A percentile compares a stretch with the other conserved stretches of the same genome.
Evolutionary conservation across 2,113 vertebrate species (phyloP).

Genomic region (Oostethus manadensis): DNA sequence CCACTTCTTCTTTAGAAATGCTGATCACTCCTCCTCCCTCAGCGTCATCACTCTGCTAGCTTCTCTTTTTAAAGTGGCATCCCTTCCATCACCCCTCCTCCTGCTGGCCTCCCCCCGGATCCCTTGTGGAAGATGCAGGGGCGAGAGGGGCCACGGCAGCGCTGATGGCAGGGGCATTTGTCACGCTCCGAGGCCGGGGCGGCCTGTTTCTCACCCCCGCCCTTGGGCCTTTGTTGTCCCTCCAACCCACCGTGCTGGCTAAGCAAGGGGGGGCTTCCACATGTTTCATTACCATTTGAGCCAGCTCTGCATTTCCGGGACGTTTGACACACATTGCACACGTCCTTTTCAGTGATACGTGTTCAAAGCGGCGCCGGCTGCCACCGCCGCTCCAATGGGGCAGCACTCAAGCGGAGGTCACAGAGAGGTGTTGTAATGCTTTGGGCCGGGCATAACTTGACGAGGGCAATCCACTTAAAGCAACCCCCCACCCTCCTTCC

Average conservation of each 20-base stretch:
- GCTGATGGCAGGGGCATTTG: conserved; percentile 69
- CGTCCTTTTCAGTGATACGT: conserved; percentile 21
- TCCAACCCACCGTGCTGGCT: conserved; percentile 72
- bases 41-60: conserved; percentile 46
- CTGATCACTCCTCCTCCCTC: conserved; percentile 56
- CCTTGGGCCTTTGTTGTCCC: conserved; percentile 75
- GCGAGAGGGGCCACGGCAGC: conserved; percentile 47
- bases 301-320: conserved; percentile 60
- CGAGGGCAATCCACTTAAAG: conserved; percentile 69
- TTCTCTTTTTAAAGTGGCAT: conserved; percentile 64
- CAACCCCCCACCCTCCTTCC: conserved; percentile 22
- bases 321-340: conserved; percentile 41
- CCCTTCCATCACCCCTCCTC: conserved; percentile 64
- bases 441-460: conserved; percentile 56
- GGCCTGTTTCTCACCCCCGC: conserved; percentile 69
- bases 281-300: conserved; percentile 80
- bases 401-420: conserved; percentile 61
- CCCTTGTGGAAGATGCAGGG: conserved; percentile 35
- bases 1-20: conserved; percentile 69
- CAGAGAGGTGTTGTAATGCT: conserved; percentile 62
- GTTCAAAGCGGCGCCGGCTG: conserved; percentile 39
- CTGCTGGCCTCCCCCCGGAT: conserved; percentile 38
- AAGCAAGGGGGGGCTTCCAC: conserved; percentile 72
- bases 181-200: conserved; percentile 72
- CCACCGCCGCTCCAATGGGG: conserved; percentile 38